Evolutionary conservation across 2,888 invertebrate genomes (phyloP).

Genomic region (Sminthurides aquaticus): DNA sequence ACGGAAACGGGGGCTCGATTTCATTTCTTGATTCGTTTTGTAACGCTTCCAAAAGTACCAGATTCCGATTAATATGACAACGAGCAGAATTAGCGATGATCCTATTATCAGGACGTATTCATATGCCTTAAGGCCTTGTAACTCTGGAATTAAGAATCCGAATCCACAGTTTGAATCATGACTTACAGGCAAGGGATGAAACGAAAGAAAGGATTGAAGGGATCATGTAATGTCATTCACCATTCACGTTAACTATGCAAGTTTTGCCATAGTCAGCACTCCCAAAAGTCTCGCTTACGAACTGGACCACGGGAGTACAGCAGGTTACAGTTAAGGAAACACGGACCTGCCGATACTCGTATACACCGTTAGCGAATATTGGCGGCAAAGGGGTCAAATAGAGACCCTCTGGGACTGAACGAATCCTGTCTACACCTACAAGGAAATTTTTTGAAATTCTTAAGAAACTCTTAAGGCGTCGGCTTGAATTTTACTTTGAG

Average conservation of each 20-base stretch:
- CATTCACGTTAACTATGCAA: not conserved
- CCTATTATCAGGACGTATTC: not conserved
- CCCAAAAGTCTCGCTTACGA: not conserved
- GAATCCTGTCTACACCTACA: not conserved
- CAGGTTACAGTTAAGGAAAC: not conserved
- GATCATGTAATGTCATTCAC: not conserved
- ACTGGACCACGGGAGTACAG: slow-evolving; percentile 5
- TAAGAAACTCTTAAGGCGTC: no score
- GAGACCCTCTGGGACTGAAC: slow-evolving; percentile 1
- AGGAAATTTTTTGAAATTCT: not conserved
- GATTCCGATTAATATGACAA: not conserved
- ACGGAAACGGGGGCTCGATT: not conserved
- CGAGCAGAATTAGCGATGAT: not conserved
- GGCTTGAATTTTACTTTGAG: no score
- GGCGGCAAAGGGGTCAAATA: not conserved
- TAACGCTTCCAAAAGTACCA: not conserved
- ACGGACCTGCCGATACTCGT: not conserved
- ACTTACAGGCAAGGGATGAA: not conserved
- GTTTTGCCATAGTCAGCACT: not conserved
- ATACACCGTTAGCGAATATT: not conserved
- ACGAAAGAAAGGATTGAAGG: not conserved
- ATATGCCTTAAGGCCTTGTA: not conserved
- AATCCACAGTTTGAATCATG: not conserved
- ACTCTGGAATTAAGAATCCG: not conserved
- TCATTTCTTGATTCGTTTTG: not conserved